phyloP scores from a whole-genome alignment of 64 coral and sea anemone genomes.

The Platygyra sinensis region DNA sequence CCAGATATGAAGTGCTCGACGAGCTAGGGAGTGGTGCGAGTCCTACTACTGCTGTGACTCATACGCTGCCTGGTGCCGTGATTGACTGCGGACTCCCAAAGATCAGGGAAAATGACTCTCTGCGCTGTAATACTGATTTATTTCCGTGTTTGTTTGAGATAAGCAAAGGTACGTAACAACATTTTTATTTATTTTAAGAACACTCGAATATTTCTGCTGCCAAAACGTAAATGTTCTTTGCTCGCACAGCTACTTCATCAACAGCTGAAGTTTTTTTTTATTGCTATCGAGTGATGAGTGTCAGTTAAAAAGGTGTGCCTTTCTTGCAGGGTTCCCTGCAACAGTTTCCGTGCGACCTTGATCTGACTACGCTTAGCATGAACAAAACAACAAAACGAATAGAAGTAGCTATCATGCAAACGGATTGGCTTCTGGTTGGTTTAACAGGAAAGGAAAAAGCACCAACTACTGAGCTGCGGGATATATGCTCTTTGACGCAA shows the following conservation, averaged over 20 bases:
- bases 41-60: neutral
- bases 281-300: too few relatives aligned
- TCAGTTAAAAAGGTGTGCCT: too few relatives aligned
- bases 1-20: constrained; percentile 10
- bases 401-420: too few relatives aligned
- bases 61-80: constrained; percentile 27
- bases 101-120: neutral
- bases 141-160: constrained; percentile 52
- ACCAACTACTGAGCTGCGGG: too few relatives aligned
- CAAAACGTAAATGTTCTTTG: neutral
- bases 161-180: neutral
- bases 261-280: too few relatives aligned
- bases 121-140: neutral
- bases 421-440: too few relatives aligned
- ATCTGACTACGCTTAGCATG: too few relatives aligned
- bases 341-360: too few relatives aligned
- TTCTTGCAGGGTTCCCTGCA: too few relatives aligned
- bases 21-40: neutral
- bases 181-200: neutral
- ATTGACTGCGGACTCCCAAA: constrained; percentile 31
- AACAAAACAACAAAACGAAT: too few relatives aligned
- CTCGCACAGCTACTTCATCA: neutral
- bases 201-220: neutral
- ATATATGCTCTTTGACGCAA: too few relatives aligned
- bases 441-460: too few relatives aligned